Percentiles rank a stretch among this genome's conserved stretches.
Conservation (phyloP, 2,888 invertebrate species). For the Saturnia pavonia region DNA sequence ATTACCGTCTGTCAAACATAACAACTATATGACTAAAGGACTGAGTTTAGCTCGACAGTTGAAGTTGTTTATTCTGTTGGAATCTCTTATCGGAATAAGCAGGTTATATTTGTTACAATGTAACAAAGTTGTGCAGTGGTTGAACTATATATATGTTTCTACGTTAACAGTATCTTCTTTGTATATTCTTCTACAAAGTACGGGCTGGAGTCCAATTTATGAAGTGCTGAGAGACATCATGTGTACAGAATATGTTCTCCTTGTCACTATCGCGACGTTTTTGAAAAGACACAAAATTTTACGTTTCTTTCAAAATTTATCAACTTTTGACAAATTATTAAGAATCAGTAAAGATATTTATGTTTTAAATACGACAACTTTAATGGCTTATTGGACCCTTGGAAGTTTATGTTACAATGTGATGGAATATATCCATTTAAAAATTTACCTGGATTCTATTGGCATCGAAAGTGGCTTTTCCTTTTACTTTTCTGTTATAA, state of each 20-base stretch:
- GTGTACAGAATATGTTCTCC: slow-evolving; percentile 43
- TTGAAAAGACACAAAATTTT: slow-evolving; percentile 40
- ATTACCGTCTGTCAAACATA: slow-evolving; percentile 31
- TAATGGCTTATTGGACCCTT: slow-evolving; percentile 34
- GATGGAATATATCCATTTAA: slow-evolving; percentile 35
- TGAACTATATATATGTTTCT: slow-evolving; percentile 33
- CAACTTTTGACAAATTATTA: slow-evolving; percentile 49
- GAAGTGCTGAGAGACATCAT: slow-evolving; percentile 43
- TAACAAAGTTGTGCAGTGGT: slow-evolving; percentile 31
- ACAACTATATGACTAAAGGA: slow-evolving; percentile 32
- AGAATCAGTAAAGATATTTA: slow-evolving; percentile 47
- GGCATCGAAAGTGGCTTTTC: too few species aligned
- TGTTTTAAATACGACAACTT: slow-evolving; percentile 34
- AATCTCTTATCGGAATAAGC: slow-evolving; percentile 45
- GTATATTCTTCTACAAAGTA: slow-evolving; percentile 30
- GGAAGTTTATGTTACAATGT: slow-evolving; percentile 35
- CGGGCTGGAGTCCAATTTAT: slow-evolving; percentile 27
- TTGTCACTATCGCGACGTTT: slow-evolving; percentile 42
- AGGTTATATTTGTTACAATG: slow-evolving; percentile 44
- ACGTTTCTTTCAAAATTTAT: slow-evolving; percentile 46
- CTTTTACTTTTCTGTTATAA: slow-evolving; percentile 32
- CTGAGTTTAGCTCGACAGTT: slow-evolving; percentile 34
- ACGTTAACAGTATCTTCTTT: slow-evolving; percentile 25
- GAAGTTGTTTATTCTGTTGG: slow-evolving; percentile 37
- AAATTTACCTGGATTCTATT: neutral